Conservation (phyloP, 2,113 vertebrate species). For the Benitochromis conjunctus region DNA sequence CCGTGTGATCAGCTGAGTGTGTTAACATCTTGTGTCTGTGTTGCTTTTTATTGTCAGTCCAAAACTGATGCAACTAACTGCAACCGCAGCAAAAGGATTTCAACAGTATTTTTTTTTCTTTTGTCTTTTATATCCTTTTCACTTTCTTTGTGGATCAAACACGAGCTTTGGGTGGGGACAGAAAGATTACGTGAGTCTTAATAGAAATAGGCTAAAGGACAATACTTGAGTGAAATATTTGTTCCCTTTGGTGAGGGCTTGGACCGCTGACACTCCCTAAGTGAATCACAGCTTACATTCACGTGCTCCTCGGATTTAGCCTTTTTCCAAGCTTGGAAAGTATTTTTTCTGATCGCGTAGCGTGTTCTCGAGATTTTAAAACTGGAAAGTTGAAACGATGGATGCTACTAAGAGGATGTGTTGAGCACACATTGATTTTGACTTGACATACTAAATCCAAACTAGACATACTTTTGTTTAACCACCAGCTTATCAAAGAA, state of each 20-base stretch:
- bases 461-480: not conserved
- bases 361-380: not conserved
- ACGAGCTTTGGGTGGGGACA: not conserved
- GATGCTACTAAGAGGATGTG: not conserved
- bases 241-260: not conserved
- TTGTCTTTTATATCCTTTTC: not conserved
- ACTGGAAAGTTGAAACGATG: not conserved
- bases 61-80: not conserved
- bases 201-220: not conserved
- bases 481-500: not conserved
- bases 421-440: not conserved
- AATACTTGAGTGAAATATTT: not conserved
- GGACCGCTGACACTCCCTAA: not conserved
- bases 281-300: not conserved
- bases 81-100: not conserved
- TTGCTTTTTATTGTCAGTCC: not conserved
- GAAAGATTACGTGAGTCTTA: not conserved
- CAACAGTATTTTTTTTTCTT: not conserved
- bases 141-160: not conserved
- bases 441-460: not conserved
- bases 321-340: not conserved
- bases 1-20: not conserved
- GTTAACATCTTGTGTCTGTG: not conserved
- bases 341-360: not conserved
- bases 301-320: not conserved